phyloP scores from a whole-genome alignment of 2,888 invertebrate species.

The Diaperis boleti region DNA sequence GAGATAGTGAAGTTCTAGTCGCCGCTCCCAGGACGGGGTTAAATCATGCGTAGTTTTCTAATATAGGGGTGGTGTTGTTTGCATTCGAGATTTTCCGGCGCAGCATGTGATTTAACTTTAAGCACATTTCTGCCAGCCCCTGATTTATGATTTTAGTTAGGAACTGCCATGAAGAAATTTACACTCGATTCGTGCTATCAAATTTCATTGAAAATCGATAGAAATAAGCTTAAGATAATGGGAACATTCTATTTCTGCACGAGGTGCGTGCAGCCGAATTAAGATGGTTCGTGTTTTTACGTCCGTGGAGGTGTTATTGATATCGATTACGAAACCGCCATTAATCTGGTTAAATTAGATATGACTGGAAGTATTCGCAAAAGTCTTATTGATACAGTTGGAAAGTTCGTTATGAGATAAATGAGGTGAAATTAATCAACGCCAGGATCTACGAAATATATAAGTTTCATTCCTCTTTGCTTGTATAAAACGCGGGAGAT shows the following conservation, averaged over 20 bases:
- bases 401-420: slow-evolving; percentile 34
- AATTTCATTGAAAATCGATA: slow-evolving; percentile 28
- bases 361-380: slow-evolving; percentile 16
- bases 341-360: slow-evolving; percentile 27
- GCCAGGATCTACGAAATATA: slow-evolving; percentile 30
- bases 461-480: slow-evolving; percentile 32
- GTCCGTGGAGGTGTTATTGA: not conserved
- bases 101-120: slow-evolving; percentile 31
- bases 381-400: slow-evolving; percentile 32
- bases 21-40: slow-evolving; percentile 10
- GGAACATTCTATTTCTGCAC: slow-evolving; percentile 11
- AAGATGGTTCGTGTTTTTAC: slow-evolving; percentile 9
- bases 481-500: slow-evolving; percentile 29
- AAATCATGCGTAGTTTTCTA: slow-evolving; percentile 30
- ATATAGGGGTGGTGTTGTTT: slow-evolving; percentile 31
- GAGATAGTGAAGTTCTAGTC: slow-evolving; percentile 6
- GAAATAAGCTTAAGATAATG: slow-evolving; percentile 6
- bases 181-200: slow-evolving; percentile 17
- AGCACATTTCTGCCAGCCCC: slow-evolving; percentile 10
- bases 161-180: slow-evolving; percentile 23
- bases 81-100: slow-evolving; percentile 30
- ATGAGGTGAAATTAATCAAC: slow-evolving; percentile 32
- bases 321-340: slow-evolving; percentile 20
- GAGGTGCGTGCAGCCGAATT: slow-evolving; percentile 20
- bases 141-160: slow-evolving; percentile 22